Base-by-base conservation (phyloP, 2,797 vertebrate species). In the Enteromius treurensis region DNA sequence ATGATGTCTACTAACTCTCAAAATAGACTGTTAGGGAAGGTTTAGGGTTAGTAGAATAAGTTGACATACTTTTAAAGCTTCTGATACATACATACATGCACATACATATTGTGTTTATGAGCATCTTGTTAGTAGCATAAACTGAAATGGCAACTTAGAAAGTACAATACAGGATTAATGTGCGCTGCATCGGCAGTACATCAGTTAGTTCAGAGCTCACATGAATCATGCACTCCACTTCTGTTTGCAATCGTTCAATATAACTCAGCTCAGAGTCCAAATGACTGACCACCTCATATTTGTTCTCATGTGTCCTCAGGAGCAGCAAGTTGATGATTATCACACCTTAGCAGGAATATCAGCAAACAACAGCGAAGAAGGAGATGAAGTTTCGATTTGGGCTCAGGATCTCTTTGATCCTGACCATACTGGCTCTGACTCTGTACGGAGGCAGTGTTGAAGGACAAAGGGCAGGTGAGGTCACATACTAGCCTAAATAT, bases 401-500 rank as follows among this genome's bases (percentile, higher is more conserved):
- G 90, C 91, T 91, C 79, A 91, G 93, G 89, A 88, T 95, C 87
- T 87, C 82, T 65, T 87, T 93, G 89, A 83, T 95, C 85, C 89
- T 93, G 79, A 80, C 92, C 79, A 86, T 93, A 80, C 90, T 95
- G 88, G 90, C 87, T 67, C 84, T 95, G 87, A 93, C 92, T 74
- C 85, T 95, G 78, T 91, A 88, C 10, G 74, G 87, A 14, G 84
- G 92, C 85, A 83, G 64, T 29, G 93, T 92, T 58, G 87, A 91
- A 58, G 93, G 93, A 76, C 94, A 96, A 79, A 94, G 95, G 70
- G 95, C 95, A 93, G 95, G 95, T 96, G n/a, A 55, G 65, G 71
- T 78, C 65, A 69, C 42, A 19, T 77, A 26, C n/a, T 77, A 42
- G 60, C 9, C 82, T 62, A 58, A 70, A 83, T 82, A 75, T 53